Conservation (phyloP, 2,113 vertebrate genomes). For the Ctenomys sociabilis region DNA sequence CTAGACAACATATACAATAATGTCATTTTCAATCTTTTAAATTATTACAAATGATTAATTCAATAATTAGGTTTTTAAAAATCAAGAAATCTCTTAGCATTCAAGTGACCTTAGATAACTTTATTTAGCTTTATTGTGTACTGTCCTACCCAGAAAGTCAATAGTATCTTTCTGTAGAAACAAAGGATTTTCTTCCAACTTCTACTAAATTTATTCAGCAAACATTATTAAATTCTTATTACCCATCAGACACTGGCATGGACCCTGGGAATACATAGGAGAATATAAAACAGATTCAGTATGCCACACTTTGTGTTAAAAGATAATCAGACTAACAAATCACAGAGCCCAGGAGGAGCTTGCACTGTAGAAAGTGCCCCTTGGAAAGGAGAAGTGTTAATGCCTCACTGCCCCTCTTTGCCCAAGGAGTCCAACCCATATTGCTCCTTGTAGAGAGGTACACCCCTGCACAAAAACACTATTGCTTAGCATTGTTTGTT, state of each 20-base stretch:
- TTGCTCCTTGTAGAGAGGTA: not conserved
- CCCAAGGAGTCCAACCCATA: not conserved
- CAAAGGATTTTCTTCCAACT: constrained; percentile 44
- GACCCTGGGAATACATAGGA: not conserved
- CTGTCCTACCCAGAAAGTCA: constrained; percentile 27
- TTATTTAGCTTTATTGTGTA: constrained; percentile 12
- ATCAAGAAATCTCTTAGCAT: constrained; percentile 2
- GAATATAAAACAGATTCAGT: not conserved
- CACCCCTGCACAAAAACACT: not conserved
- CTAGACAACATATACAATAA: constrained; percentile 24
- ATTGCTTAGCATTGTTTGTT: not conserved
- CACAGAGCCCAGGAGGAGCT: not conserved
- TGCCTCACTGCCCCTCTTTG: not conserved
- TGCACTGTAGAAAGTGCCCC: not conserved
- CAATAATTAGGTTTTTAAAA: constrained; percentile 18
- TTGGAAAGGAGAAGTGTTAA: not conserved
- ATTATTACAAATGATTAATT: not conserved
- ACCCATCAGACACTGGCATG: not conserved
- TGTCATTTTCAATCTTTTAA: not conserved
- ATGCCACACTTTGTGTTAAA: not conserved
- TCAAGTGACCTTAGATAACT: not conserved
- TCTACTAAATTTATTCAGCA: constrained; percentile 26
- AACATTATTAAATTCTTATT: constrained; percentile 47
- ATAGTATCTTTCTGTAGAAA: constrained; percentile 27
- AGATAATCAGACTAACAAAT: not conserved